Conservation (phyloP, 2,888 invertebrate species). For the Himalopsyche anomala region DNA sequence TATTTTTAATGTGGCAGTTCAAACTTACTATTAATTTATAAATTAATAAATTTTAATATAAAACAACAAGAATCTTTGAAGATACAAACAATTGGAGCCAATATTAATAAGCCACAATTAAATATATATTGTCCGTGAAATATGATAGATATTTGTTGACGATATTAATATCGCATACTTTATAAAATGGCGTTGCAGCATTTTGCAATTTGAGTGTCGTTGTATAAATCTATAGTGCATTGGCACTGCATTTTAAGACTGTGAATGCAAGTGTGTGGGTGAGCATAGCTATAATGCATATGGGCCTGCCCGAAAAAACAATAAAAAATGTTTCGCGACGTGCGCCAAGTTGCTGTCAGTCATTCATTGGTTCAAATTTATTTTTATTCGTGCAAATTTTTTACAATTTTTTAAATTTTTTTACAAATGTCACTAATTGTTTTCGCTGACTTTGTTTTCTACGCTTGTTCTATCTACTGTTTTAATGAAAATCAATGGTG, state of each 20-base stretch:
- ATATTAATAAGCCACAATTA: too few species aligned
- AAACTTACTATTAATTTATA: too few species aligned
- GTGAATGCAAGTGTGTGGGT: slow-evolving; percentile 44
- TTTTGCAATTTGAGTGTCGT: slow-evolving; percentile 45
- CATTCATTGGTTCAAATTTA: background rate
- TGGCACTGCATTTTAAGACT: slow-evolving; percentile 61
- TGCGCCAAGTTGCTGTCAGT: slow-evolving; percentile 53
- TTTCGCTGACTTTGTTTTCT: too few species aligned
- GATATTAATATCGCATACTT: background rate
- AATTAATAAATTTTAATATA: too few species aligned
- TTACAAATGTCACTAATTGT: background rate
- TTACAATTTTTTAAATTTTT: background rate
- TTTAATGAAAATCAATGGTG: too few species aligned
- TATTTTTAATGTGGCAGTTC: too few species aligned
- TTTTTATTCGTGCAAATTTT: background rate
- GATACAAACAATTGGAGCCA: too few species aligned
- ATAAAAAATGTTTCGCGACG: slow-evolving; percentile 62
- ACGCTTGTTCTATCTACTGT: too few species aligned
- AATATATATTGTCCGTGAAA: too few species aligned
- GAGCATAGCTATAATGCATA: slow-evolving; percentile 58
- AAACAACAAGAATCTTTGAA: too few species aligned
- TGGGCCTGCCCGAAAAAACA: slow-evolving; percentile 63
- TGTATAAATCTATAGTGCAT: slow-evolving; percentile 64
- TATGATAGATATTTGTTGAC: too few species aligned
- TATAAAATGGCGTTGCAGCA: slow-evolving; percentile 42